A percentile compares a stretch with the other conserved stretches of the same genome.
Conservation (phyloP, 2,888 invertebrate genomes). For the Diarsia brunnea region DNA sequence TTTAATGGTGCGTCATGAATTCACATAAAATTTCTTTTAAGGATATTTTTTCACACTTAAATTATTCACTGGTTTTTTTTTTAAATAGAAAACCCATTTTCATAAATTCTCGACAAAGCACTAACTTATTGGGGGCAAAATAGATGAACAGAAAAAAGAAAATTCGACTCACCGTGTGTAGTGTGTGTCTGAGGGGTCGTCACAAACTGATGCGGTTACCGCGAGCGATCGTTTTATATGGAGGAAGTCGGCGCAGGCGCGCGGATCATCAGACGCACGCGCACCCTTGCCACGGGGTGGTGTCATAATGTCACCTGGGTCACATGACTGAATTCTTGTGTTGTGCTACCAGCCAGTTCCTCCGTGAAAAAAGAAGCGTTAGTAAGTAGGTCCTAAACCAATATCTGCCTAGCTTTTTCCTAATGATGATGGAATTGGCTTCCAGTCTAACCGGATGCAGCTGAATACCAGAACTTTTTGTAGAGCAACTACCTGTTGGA, state of each 20-base stretch:
- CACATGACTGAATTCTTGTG: conserved; percentile 17
- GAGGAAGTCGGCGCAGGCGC: conserved; percentile 76
- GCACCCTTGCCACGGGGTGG: conserved; percentile 74
- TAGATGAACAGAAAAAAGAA: conserved; percentile 33
- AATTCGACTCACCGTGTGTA: conserved; percentile 79
- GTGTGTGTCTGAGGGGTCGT: conserved; percentile 78
- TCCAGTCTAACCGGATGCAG: not conserved
- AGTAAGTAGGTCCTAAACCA: not conserved
- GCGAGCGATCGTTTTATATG: conserved; percentile 83
- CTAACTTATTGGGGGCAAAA: conserved; percentile 35
- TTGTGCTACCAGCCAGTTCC: not conserved
- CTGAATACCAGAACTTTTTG: not conserved
- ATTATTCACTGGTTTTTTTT: conserved; percentile 23
- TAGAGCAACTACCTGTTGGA: not conserved
- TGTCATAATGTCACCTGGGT: conserved; percentile 51
- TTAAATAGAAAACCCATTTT: not conserved
- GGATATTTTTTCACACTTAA: conserved; percentile 8
- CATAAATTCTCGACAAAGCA: conserved; percentile 24
- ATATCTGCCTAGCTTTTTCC: not conserved
- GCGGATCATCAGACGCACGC: conserved; percentile 71
- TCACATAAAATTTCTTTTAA: conserved; percentile 13
- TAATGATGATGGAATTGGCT: not conserved
- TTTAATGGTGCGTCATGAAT: conserved; percentile 1
- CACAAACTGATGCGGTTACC: conserved; percentile 87
- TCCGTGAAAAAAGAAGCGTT: not conserved